Percentiles rank a stretch among this genome's conserved stretches.
Evolutionary conservation across 2,888 invertebrate genomes (phyloP).

Genomic region (Smittia sp.): DNA sequence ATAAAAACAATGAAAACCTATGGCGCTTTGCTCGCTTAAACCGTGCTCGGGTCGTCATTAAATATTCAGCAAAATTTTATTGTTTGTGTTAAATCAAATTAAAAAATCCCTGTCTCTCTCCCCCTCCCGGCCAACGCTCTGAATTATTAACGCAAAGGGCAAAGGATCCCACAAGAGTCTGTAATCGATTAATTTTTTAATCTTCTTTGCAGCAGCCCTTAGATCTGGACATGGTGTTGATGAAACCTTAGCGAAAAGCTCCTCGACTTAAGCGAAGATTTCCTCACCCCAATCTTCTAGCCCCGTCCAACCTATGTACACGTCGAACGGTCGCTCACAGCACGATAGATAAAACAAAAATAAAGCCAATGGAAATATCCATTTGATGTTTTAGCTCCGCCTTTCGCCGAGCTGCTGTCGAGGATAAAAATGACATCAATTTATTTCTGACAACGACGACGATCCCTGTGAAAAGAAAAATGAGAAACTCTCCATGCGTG

Average conservation of each 20-base stretch:
- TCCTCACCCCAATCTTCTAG: neutral
- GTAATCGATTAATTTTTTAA: conserved; percentile 41
- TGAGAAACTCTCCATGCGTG: neutral
- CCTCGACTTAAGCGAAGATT: neutral
- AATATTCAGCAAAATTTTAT: conserved; percentile 38
- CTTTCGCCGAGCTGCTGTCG: conserved; percentile 1
- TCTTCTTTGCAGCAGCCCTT: conserved; percentile 15
- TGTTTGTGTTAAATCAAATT: conserved; percentile 39
- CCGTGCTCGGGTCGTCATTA: conserved; percentile 6
- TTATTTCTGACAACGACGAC: neutral
- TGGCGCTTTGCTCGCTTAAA: neutral
- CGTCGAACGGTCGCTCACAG: neutral
- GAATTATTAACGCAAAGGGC: neutral
- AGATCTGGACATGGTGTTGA: neutral
- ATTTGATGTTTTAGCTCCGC: conserved; percentile 1
- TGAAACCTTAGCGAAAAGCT: neutral
- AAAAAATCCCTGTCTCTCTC: conserved; percentile 28
- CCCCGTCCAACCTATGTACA: neutral
- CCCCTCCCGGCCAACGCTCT: neutral
- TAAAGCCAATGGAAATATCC: conserved; percentile 9
- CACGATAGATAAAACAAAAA: conserved; percentile 5
- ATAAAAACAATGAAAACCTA: neutral
- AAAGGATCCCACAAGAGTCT: conserved; percentile 2
- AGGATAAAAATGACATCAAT: neutral
- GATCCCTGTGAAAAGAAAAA: neutral